Evolutionary conservation across 2,888 invertebrate genomes (phyloP), one percentile per base, ranked within the genome.

Genomic region (Lasioglossum figueresi): DNA sequence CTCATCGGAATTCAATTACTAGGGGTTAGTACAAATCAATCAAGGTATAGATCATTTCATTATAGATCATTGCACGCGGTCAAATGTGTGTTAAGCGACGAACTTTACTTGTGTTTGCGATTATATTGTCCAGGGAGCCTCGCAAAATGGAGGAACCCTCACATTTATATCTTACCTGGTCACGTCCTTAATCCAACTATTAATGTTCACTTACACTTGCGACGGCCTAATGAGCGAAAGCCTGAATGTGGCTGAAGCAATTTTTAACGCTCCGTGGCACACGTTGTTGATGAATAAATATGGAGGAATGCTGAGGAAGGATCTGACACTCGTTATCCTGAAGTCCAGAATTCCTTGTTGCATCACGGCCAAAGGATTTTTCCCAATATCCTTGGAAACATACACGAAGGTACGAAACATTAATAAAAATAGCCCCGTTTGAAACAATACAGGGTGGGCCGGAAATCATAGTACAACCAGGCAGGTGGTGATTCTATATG

Each of bases 301-400:
- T 43, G 75, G 70, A 8, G 31, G 3, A 56, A 56, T 40, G 43
- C 10, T 80, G 43, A 37, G 75, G 3, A 75, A 5, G 19, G 70
- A 82, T 16, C 12, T 56, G 31, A 34, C n/a, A 34, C 19, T 78
- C 23, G 45, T 83, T 12, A 52, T 84, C 12, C 27, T 80, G 66
- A 75, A 68, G 31, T 68, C 75, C 8, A 66, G 48, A 27, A 3
- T 2, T 19, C 82, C 91, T 4, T 89, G 83, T 14, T 79, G 74
- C 48, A 16, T 88, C n/a, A 86, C 88, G 3, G 90, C 85, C 4
- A 80, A 79, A n/a, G 85, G 85, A 63, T 89, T 88, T 63, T 90
- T 82, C 52, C 74, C 81, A 0, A 81, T 90, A 2, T 82, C 88
- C 0, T 40, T 89, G 14, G 86, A 86, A 16, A 83, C 78, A 0